Base-by-base conservation (phyloP, 2,113 vertebrate genomes). In the Asarcornis scutulata region DNA sequence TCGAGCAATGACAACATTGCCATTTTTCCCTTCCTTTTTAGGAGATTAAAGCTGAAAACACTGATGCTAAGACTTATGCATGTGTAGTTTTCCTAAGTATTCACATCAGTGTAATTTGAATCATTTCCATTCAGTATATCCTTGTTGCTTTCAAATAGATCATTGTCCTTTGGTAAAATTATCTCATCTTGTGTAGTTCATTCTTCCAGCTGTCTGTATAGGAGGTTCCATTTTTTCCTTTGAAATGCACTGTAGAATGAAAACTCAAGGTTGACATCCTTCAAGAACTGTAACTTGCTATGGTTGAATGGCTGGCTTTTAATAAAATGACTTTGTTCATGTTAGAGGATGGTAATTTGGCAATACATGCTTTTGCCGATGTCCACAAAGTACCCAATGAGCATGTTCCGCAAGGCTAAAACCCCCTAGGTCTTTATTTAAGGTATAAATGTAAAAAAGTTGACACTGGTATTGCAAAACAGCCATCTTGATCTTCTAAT, bases 181-280 rank as follows among this genome's bases (percentile, higher is more conserved):
- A 77, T 63, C 1, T 3, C 4, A 3, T 67, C 76, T 81, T 91
- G 26, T 9, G 12, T 20, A 74, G 84, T 42, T 81, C 11, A 13
- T 80, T 89, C 72, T 76, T 63, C 13, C 48, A 78, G 68, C 7
- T 90, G 42, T 77, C 27, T 78, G 6, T 52, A 68, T 22, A 53
- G n/a, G 6, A 83, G 4, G 16, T 44, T 29, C 23, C 3, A 29
- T 78, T 94, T 91, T 91, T 95, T 52, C 46, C 42, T 88, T 83
- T 72, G n/a, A 94, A 88, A 89, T 71, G 60, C 16, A 22, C 55
- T 42, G 16, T 36, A 29, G 56, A 94, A 72, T 72, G 18, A 90
- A 96, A 90, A 91, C 83, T 93, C 29, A 86, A 86, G 83, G 68
- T 79, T 95, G 64, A 83, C 94, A 75, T 62, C 58, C 71, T 91